Percentiles rank a stretch among this genome's conserved stretches.
Conservation (phyloP, 2,888 invertebrate species). For the Beris chalybata region DNA sequence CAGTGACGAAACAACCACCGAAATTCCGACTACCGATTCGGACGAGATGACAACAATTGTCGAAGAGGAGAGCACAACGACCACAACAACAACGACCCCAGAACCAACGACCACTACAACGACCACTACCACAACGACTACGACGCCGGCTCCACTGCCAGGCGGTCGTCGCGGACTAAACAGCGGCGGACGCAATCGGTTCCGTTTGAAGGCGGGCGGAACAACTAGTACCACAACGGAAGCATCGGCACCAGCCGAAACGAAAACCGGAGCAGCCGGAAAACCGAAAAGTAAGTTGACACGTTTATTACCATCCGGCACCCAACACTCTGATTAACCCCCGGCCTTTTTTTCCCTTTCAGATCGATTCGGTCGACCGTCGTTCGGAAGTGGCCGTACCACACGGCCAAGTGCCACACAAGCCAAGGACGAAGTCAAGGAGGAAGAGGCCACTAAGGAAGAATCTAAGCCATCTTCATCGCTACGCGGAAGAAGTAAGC, state of each 20-base stretch:
- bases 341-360: too few species aligned
- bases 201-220: slow-evolving; percentile 45
- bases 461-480: slow-evolving; percentile 48
- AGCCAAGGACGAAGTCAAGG: slow-evolving; percentile 44
- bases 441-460: slow-evolving; percentile 49
- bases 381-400: slow-evolving; percentile 50
- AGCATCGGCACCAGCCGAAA: slow-evolving; percentile 55
- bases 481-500: slow-evolving; percentile 52
- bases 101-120: slow-evolving; percentile 63
- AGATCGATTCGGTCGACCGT: slow-evolving; percentile 55
- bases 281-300: slow-evolving; percentile 45
- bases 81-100: slow-evolving; percentile 58
- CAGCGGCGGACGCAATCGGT: slow-evolving; percentile 52
- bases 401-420: slow-evolving; percentile 48
- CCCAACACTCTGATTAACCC: too few species aligned
- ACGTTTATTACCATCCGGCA: too few species aligned
- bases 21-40: slow-evolving; percentile 38
- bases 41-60: slow-evolving; percentile 53
- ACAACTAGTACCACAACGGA: slow-evolving; percentile 54
- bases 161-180: slow-evolving; percentile 47
- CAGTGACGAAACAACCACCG: slow-evolving; percentile 48
- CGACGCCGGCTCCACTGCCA: slow-evolving; percentile 57
- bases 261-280: slow-evolving; percentile 44
- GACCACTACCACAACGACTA: slow-evolving; percentile 57
- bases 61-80: slow-evolving; percentile 59